Conservation (phyloP, 1,140 invertebrate genomes). For the Drosophila azteca region DNA sequence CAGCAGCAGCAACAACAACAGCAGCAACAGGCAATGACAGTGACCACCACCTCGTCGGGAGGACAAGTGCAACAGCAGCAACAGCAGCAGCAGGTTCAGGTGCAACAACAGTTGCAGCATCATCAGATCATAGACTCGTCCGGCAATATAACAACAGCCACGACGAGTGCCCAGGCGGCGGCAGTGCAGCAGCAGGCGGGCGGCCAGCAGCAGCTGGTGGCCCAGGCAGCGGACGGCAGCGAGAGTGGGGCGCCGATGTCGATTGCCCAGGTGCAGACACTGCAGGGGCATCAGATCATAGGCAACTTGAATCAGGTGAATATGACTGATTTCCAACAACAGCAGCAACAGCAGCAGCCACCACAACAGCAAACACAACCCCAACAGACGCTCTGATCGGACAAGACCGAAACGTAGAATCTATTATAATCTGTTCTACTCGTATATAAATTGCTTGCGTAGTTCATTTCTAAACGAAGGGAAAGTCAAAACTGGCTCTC, state of each 20-base stretch:
- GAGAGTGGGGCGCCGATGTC: constrained; percentile 77
- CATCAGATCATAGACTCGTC: constrained; percentile 77
- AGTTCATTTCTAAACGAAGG: constrained; percentile 40
- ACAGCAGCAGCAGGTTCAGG: constrained; percentile 60
- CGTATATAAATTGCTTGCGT: constrained; percentile 24
- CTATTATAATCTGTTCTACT: constrained; percentile 19
- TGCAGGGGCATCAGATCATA: constrained; percentile 83
- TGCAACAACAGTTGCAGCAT: constrained; percentile 71
- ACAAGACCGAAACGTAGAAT: constrained; percentile 38
- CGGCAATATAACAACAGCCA: constrained; percentile 71
- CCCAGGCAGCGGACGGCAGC: constrained; percentile 77
- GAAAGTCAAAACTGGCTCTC: not conserved
- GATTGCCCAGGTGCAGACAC: constrained; percentile 82
- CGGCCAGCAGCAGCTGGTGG: constrained; percentile 71
- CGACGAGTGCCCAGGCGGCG: constrained; percentile 71
- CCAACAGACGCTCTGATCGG: constrained; percentile 73
- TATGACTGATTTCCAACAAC: constrained; percentile 82
- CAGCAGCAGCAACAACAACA: constrained; percentile 61
- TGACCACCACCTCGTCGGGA: constrained; percentile 53
- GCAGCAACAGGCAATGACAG: constrained; percentile 67
- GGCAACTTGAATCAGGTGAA: constrained; percentile 84
- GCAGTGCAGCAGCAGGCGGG: constrained; percentile 68
- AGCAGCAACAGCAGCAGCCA: constrained; percentile 55
- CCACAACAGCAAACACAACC: constrained; percentile 63
- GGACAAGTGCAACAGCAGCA: constrained; percentile 56